These are phyloP conservation scores for Forpus xanthops DNA, from an alignment of 2,797 vertebrate species.

Conservation along the genomic window DNA sequence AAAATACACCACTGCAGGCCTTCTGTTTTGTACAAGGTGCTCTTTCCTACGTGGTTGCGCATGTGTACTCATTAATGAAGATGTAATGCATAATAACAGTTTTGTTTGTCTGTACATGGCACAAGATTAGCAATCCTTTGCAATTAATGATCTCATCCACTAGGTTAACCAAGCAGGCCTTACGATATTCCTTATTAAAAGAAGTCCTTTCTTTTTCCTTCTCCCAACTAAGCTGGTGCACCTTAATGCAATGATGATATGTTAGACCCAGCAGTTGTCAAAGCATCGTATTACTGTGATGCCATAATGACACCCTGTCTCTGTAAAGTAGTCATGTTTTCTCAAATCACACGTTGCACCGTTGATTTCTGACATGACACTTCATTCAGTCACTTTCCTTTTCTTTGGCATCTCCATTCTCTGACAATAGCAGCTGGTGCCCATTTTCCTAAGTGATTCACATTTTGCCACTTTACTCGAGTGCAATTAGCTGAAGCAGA, in stretches of 20 bases:
- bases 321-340: slow-evolving; percentile 89
- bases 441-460: slow-evolving; percentile 82
- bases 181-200: slow-evolving; percentile 79
- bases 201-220: slow-evolving; percentile 76
- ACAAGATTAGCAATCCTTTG: slow-evolving; percentile 3
- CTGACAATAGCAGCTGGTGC: slow-evolving; percentile 81
- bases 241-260: slow-evolving; percentile 98
- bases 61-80: neutral
- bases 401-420: slow-evolving; percentile 68
- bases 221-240: slow-evolving; percentile 78
- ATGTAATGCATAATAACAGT: neutral
- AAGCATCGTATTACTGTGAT: slow-evolving; percentile 89
- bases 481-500: slow-evolving; percentile 80
- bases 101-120: neutral
- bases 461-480: slow-evolving; percentile 78
- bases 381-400: slow-evolving; percentile 78
- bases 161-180: slow-evolving; percentile 76
- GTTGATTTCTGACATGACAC: slow-evolving; percentile 85
- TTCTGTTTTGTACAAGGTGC: neutral
- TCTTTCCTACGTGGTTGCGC: neutral
- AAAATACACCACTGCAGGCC: neutral
- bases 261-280: slow-evolving; percentile 92
- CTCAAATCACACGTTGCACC: slow-evolving; percentile 87
- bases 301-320: slow-evolving; percentile 96
- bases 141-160: slow-evolving; percentile 52